phyloP scores from a whole-genome alignment of 2,888 invertebrate species.

The Andricus curvator region DNA sequence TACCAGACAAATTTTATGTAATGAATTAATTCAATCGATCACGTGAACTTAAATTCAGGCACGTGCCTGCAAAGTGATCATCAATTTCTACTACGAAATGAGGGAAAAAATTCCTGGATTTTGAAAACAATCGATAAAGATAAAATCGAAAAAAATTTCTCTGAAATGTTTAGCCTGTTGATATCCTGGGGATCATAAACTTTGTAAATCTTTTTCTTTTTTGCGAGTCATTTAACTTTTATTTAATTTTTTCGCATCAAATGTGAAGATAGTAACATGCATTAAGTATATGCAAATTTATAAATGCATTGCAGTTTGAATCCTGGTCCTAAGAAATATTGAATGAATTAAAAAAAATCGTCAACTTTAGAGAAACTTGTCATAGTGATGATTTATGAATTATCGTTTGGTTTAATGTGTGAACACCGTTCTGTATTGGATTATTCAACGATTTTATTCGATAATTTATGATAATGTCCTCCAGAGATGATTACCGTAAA shows the following conservation, averaged over 20 bases:
- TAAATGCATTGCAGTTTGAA: background rate
- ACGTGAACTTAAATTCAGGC: background rate
- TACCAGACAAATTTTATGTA: background rate
- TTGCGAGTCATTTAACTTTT: background rate
- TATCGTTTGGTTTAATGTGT: slow-evolving; percentile 2
- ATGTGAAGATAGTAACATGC: background rate
- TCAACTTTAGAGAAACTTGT: background rate
- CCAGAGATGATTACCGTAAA: slow-evolving; percentile 7
- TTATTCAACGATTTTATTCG: slow-evolving; percentile 14
- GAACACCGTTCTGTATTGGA: slow-evolving; percentile 4
- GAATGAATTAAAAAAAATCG: background rate
- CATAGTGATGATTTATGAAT: background rate
- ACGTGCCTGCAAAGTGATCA: background rate
- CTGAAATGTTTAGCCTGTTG: background rate
- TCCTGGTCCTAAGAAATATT: background rate
- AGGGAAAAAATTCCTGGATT: background rate
- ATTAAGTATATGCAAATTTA: background rate
- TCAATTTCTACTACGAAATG: background rate
- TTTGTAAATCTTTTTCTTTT: background rate
- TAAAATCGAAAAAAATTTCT: background rate
- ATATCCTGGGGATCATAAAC: background rate
- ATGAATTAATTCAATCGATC: background rate
- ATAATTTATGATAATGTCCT: slow-evolving; percentile 16
- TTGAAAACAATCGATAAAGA: background rate
- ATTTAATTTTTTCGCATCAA: background rate